These are phyloP conservation scores for Pagrus major DNA, from an alignment of 2,113 vertebrate genomes.

Conservation along the genomic window DNA sequence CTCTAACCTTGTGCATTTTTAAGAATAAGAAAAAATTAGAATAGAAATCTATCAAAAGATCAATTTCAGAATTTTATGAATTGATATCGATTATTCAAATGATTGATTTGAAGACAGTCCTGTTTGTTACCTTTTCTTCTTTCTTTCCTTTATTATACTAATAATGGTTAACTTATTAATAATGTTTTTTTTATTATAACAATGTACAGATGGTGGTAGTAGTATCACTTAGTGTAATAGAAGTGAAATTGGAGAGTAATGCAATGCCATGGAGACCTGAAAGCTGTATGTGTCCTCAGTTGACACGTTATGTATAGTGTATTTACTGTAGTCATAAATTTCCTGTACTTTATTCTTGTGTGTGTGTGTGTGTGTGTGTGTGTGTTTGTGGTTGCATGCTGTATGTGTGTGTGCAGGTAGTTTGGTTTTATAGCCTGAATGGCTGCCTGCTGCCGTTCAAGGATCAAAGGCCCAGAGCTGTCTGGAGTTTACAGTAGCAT, in stretches of 20 bases:
- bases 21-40: no score
- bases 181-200: no score
- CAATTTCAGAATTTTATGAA: no score
- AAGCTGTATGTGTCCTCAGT: background rate
- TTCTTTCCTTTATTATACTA: background rate
- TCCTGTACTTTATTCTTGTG: slow-evolving; percentile 9
- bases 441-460: slow-evolving; percentile 41
- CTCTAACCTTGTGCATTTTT: no score
- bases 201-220: no score
- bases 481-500: slow-evolving; percentile 72
- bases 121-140: background rate
- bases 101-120: no score
- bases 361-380: background rate
- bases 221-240: background rate
- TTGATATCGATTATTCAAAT: no score
- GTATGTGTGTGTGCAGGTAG: slow-evolving; percentile 52
- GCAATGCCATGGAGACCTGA: background rate
- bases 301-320: background rate
- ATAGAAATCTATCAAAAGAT: no score
- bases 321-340: slow-evolving; percentile 3
- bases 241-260: background rate
- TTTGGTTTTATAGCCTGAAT: slow-evolving; percentile 66
- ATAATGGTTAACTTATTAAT: background rate
- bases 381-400: background rate
- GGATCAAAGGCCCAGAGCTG: slow-evolving; percentile 67